Conservation (phyloP, 1,140 invertebrate species). For the Hesperophylax magnus region DNA sequence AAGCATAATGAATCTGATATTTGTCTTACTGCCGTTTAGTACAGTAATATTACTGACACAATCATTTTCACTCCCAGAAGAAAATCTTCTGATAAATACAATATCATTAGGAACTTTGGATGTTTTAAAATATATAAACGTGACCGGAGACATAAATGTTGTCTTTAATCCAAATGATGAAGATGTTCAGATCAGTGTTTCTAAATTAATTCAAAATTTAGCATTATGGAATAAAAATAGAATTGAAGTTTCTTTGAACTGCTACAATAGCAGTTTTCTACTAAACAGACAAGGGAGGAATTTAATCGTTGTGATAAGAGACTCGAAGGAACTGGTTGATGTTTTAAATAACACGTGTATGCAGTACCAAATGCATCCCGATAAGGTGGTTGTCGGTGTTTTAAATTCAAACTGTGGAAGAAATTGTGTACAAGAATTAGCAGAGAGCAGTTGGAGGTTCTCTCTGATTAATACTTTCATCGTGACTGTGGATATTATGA, state of each 20-base stretch:
- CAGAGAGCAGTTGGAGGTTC: constrained; percentile 1
- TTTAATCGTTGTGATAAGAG: not conserved
- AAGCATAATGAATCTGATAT: no score
- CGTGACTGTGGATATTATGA: not conserved
- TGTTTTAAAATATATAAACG: not conserved
- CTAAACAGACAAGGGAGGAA: no score
- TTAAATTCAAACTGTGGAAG: not conserved
- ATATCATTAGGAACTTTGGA: not conserved
- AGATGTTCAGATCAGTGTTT: not conserved
- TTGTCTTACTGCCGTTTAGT: not conserved
- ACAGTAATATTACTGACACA: no score
- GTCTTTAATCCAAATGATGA: not conserved
- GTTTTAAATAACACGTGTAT: constrained; percentile 12
- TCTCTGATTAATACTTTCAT: constrained; percentile 23
- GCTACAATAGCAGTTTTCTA: not conserved
- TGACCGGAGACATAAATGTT: no score
- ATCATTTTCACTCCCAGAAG: not conserved
- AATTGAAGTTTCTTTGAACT: not conserved
- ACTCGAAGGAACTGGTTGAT: not conserved
- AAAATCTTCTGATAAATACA: not conserved
- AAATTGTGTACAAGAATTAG: constrained; percentile 16
- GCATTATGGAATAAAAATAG: not conserved
- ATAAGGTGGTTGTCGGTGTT: constrained; percentile 3
- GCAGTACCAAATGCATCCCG: constrained; percentile 1
- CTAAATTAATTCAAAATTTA: not conserved